Base-by-base conservation (phyloP, 2,797 vertebrate species). In the Oreortyx pictus region DNA sequence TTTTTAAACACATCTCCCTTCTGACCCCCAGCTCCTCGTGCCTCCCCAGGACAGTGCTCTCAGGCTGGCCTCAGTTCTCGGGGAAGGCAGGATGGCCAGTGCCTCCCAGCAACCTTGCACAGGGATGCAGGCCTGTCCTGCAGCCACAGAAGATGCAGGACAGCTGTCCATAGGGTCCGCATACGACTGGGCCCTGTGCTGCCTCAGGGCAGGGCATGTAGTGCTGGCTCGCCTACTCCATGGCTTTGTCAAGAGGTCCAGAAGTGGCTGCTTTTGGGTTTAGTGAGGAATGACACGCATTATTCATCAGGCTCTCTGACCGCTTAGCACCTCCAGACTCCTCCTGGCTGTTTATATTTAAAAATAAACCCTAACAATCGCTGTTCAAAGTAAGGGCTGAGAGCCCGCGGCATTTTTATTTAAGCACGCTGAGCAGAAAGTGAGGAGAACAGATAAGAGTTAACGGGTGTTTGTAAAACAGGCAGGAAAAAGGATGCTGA, bases 261-360 rank as follows among this genome's bases (percentile, higher is more conserved):
- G 47, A 84, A 92, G 29, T n/a, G 23, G 17, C 41, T 83, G 74
- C 16, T 92, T 75, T 88, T 18, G 46, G n/a, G 22, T 80, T 70
- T 72, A 83, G 35, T 59, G 54, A 66, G 33, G 64, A 88, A 57
- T 59, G 29, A 61, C 11, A 75, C 33, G 6, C 33, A 68, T 87
- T 88, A 76, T 88, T 92, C 59, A 82, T 56, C 33, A 89, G 73
- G 8, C 2, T 89, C 13, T 86, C 59, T 3, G 9, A 60, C 19
- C 92, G 37, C 75, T 72, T 83, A 79, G 70, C 54, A 92, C 84
- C 85, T 92, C 75, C 73, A 87, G 57, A 86, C 54, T 93, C 72
- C 67, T 93, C 46, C 56, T 1, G 52, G 86, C 64, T 95, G 52
- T 83, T 96, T 83, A 72, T 61, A 77, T 92, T 94, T 87, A 77